These are phyloP conservation scores for Vidua macroura DNA, from an alignment of 2,113 vertebrate genomes.

Conservation along the genomic window DNA sequence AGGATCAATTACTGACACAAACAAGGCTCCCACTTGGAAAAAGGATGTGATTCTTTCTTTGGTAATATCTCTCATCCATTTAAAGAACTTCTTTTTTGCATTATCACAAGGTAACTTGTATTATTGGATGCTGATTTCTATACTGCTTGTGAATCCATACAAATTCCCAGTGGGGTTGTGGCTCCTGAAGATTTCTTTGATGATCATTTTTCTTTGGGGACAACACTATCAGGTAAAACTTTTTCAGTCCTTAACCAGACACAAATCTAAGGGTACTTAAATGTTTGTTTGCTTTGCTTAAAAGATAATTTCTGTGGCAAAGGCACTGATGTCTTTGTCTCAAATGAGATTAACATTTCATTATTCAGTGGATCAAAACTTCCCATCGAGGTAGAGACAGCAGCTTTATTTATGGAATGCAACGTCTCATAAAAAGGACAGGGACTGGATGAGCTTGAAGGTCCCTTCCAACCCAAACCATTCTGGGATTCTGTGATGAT, in stretches of 20 bases:
- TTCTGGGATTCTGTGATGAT: not conserved
- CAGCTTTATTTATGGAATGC: not conserved
- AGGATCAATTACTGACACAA: not conserved
- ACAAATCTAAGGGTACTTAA: not conserved
- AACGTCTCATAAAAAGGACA: not conserved
- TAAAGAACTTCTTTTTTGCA: not conserved
- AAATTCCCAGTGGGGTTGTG: conserved; percentile 28
- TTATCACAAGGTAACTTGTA: not conserved
- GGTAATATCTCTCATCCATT: not conserved
- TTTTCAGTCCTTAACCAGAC: not conserved
- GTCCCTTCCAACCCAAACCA: not conserved
- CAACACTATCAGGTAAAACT: not conserved
- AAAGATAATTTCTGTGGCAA: not conserved
- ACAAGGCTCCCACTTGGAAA: not conserved
- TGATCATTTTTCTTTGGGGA: not conserved
- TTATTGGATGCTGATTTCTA: not conserved
- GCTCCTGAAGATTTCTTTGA: conserved; percentile 8
- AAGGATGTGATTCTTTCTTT: not conserved
- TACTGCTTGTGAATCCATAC: not conserved
- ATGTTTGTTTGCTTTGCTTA: not conserved
- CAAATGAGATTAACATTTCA: not conserved
- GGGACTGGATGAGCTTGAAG: not conserved
- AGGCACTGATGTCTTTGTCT: not conserved
- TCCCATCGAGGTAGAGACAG: not conserved
- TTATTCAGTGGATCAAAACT: not conserved